These are phyloP conservation scores for Congeria kusceri DNA, from an alignment of 2,888 invertebrate species.

Conservation along the genomic window DNA sequence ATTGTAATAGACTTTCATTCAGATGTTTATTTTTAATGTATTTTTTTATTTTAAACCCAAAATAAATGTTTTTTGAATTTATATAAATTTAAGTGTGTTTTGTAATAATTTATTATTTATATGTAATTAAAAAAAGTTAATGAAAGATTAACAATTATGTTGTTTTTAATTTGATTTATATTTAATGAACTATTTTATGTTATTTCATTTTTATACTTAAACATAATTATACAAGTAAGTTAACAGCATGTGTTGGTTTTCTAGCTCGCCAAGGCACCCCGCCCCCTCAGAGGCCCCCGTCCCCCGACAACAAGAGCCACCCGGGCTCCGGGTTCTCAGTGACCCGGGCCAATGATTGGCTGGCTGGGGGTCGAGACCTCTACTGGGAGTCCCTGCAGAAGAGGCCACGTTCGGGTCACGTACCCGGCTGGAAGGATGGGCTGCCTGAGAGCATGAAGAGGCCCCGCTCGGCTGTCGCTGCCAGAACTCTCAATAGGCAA, in stretches of 20 bases:
- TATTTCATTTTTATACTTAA: no score
- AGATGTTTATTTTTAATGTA: no score
- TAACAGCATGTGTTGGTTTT: background rate
- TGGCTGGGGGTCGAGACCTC: conserved; percentile 82
- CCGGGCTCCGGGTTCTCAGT: conserved; percentile 65
- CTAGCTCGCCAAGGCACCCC: conserved; percentile 65
- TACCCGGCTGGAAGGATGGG: conserved; percentile 83
- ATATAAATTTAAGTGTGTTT: no score
- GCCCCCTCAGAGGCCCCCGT: conserved; percentile 75
- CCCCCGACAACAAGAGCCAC: conserved; percentile 59
- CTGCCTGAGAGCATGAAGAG: conserved; percentile 76
- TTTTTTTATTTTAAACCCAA: no score
- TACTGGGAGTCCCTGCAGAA: conserved; percentile 76
- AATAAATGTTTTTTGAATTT: no score
- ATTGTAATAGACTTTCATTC: no score
- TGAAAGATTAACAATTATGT: no score
- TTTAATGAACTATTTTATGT: no score
- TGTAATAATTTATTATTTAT: no score
- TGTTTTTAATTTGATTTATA: no score
- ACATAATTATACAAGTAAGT: background rate
- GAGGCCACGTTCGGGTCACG: conserved; percentile 78
- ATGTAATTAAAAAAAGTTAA: no score
- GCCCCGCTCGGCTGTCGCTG: conserved; percentile 75
- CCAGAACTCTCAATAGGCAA: conserved; percentile 64
- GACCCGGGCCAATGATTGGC: conserved; percentile 76